phyloP scores from a whole-genome alignment of 2,888 invertebrate species.

The Melikaiella ostensackeni region DNA sequence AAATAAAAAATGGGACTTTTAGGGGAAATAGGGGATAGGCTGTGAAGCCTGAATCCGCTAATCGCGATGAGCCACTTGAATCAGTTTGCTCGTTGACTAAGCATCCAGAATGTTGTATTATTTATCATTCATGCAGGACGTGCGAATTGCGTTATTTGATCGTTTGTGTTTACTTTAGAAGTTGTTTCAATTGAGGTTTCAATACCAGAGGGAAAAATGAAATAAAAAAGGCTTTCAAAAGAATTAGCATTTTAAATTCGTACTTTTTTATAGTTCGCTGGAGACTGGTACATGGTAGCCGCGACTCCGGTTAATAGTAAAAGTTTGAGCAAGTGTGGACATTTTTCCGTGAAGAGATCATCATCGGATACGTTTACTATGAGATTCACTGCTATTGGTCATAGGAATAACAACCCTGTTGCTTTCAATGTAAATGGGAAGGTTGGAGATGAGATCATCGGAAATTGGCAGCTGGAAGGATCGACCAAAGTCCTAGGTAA shows the following conservation, averaged over 20 bases:
- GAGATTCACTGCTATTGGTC: constrained; percentile 52
- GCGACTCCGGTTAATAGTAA: neutral
- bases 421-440: constrained; percentile 47
- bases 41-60: no score
- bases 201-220: neutral
- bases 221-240: neutral
- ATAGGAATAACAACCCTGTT: constrained; percentile 44
- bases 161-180: constrained; percentile 1
- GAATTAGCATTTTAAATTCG: no score
- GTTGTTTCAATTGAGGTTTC: no score
- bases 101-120: constrained; percentile 53
- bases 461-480: constrained; percentile 54
- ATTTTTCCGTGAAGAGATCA: constrained; percentile 43
- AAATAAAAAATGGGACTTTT: no score
- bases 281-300: neutral
- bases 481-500: constrained; percentile 54
- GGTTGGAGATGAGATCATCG: constrained; percentile 48
- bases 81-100: constrained; percentile 45
- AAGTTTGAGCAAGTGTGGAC: constrained; percentile 48
- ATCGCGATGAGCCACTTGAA: constrained; percentile 1
- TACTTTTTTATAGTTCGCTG: neutral
- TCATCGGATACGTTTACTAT: constrained; percentile 44
- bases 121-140: constrained; percentile 21
- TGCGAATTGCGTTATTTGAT: constrained; percentile 21
- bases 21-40: no score